phyloP scores from a whole-genome alignment of 2,113 vertebrate species.

The Microcebus lehilahytsara region DNA sequence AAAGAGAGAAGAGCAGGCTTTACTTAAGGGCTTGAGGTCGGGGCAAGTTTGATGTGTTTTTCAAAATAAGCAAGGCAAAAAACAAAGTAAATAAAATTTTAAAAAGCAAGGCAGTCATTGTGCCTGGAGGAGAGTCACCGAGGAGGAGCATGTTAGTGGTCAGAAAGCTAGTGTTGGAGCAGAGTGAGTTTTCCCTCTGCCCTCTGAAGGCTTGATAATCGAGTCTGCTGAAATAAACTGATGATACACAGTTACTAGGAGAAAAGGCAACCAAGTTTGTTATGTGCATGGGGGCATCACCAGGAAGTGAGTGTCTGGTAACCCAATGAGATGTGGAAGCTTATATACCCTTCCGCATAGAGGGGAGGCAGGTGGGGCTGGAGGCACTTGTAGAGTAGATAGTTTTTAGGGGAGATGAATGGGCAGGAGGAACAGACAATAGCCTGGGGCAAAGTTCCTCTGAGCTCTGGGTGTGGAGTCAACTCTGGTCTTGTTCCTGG shows the following conservation, averaged over 20 bases:
- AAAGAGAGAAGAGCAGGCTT: not conserved
- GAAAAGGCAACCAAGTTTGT: not conserved
- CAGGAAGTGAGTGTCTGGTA: not conserved
- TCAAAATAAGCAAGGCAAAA: not conserved
- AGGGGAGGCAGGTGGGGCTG: not conserved
- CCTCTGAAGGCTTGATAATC: not conserved
- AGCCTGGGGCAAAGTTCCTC: not conserved
- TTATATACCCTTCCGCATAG: not conserved
- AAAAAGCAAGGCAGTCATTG: not conserved
- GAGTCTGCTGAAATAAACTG: not conserved
- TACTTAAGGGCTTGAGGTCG: not conserved
- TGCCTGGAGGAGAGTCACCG: not conserved
- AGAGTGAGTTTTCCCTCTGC: not conserved
- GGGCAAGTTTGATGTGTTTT: not conserved
- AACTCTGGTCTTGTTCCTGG: not conserved
- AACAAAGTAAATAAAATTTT: not conserved
- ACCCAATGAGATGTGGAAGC: not conserved
- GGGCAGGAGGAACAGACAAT: not conserved
- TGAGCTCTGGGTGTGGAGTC: not conserved
- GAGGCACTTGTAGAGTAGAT: not conserved
- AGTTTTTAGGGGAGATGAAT: not conserved
- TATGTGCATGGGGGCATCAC: not conserved
- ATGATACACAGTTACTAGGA: not conserved
- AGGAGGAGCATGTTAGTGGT: not conserved
- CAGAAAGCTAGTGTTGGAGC: not conserved